Base-by-base conservation (phyloP, 2,888 invertebrate species). In the Vesta saturnalis region DNA sequence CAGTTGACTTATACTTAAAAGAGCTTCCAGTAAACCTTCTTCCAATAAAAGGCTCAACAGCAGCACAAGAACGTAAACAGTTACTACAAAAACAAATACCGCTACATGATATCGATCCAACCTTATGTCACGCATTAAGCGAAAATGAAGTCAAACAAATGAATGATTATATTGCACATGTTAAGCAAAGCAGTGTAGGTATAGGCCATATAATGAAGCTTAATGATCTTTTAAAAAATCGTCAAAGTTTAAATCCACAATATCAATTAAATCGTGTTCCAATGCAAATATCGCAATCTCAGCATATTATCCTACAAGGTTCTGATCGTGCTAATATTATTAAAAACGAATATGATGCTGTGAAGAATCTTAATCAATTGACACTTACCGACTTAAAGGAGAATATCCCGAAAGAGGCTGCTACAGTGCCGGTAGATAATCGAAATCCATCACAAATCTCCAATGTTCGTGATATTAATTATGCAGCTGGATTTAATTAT, bases 51-150 rank as follows among this genome's bases (percentile, higher is more conserved):
- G 95, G 95, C 0, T 92, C 94, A 47, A 89, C 88, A 70, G 95
- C 94, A 23, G 95, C 95, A 0, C 88, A 89, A 58, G 88, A 90
- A 73, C 87, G 96, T 15, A 92, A 93, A 74, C 92, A 93, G 65
- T 91, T 94, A 77, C 86, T 96, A 3, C 92, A 94, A 77, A 92
- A 92, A 70, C 95, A 96, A 84, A 87, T 95, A 64, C 95, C 95
- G 10, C 88, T 92, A 1, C 94, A 95, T 79, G 95, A 95, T 80
- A 89, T 94, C 55, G 93, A 94, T 81, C 85, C 88, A 18, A 84
- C 84, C 47, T 80, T 85, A n/a, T 89, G 89, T 73, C 87, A 89
- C 74, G 85, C 86, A 60, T 82, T 89, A 4, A 86, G 86, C 12
- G 82, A 82, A 22, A 79, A 80, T 2, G 85, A 85, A 74, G 72